Conservation (phyloP, 1,140 invertebrate species). For the Zaprionus ghesquierei region DNA sequence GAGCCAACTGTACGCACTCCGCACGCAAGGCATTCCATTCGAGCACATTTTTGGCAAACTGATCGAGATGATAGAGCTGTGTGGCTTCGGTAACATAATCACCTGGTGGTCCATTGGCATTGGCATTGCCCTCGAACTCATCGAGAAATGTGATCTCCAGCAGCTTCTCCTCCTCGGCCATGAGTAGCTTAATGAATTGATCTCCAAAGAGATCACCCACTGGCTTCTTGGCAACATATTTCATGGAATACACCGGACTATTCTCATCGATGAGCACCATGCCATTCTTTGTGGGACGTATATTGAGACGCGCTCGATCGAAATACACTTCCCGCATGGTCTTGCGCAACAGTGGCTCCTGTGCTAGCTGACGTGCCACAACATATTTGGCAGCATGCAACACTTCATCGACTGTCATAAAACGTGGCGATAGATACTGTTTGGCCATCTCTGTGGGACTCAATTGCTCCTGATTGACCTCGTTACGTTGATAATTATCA, state of each 20-base stretch:
- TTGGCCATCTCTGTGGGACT: conserved; percentile 92
- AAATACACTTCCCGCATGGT: conserved; percentile 95
- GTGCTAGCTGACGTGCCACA: conserved; percentile 95
- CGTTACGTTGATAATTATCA: conserved; percentile 98
- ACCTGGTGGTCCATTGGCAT: conserved; percentile 82
- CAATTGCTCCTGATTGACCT: conserved; percentile 94
- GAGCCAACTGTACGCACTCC: conserved; percentile 93
- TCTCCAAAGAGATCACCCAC: conserved; percentile 94
- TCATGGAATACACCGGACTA: conserved; percentile 93
- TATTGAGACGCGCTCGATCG: conserved; percentile 92
- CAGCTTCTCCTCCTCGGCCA: conserved; percentile 94
- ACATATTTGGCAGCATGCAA: conserved; percentile 95
- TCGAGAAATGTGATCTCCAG: conserved; percentile 89
- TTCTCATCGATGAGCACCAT: conserved; percentile 97
- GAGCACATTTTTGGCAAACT: conserved; percentile 97
- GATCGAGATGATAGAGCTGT: conserved; percentile 95
- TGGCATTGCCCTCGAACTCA: conserved; percentile 90
- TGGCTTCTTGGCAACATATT: conserved; percentile 98
- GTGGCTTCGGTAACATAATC: conserved; percentile 95
- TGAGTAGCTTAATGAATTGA: conserved; percentile 92
- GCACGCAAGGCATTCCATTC: conserved; percentile 97
- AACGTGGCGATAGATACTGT: conserved; percentile 86
- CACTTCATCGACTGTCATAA: conserved; percentile 88
- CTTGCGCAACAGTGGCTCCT: conserved; percentile 94
- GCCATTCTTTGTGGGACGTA: conserved; percentile 94